Evolutionary conservation across 2,888 invertebrate genomes (phyloP).

Genomic region (Scaptomyza flava): DNA sequence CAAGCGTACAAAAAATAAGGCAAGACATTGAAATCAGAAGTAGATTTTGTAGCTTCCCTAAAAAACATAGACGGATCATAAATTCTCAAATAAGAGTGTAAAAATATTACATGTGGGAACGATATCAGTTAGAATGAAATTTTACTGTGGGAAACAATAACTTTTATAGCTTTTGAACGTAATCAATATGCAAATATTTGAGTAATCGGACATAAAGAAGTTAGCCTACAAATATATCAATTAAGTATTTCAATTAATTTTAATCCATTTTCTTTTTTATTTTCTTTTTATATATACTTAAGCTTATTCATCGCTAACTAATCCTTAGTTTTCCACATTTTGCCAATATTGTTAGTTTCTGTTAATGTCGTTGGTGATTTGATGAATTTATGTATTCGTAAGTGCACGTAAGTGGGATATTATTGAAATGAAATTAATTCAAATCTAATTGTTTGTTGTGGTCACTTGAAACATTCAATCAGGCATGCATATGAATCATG

Average conservation of each 20-base stretch:
- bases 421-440: constrained; percentile 5
- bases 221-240: too few relatives aligned
- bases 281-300: too few relatives aligned
- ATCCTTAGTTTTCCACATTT: too few relatives aligned
- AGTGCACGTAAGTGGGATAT: neutral
- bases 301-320: too few relatives aligned
- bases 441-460: constrained; percentile 11
- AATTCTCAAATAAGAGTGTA: neutral
- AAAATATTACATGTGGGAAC: neutral
- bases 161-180: too few relatives aligned
- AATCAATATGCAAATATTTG: too few relatives aligned
- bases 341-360: too few relatives aligned
- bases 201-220: too few relatives aligned
- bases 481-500: constrained; percentile 3
- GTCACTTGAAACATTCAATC: constrained; percentile 16
- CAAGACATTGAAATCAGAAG: neutral
- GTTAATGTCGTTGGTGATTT: neutral
- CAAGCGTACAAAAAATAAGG: neutral
- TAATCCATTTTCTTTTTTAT: too few relatives aligned
- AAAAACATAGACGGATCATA: too few relatives aligned
- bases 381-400: constrained; percentile 4
- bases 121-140: neutral
- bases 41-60: too few relatives aligned
- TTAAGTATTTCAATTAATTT: too few relatives aligned
- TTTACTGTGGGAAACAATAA: neutral